Evolutionary conservation across 1,140 invertebrate species (phyloP), one percentile per base, ranked within the genome.

Genomic region (Scaptomyza montana): DNA sequence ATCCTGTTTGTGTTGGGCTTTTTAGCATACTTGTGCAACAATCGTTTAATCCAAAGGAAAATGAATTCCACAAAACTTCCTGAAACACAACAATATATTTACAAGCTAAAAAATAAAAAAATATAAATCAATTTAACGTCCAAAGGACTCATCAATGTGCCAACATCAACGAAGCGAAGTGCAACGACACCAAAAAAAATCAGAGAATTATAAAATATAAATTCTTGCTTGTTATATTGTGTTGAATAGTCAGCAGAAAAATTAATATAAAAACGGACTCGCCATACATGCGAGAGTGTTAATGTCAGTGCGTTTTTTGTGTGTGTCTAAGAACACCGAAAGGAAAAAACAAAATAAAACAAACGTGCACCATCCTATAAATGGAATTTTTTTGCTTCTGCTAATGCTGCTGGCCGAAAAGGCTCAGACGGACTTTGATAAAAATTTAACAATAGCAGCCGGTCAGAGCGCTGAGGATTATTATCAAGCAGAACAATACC

Each of bases 391-490:
- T n/a, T 25, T 28, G 49, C 25, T 50, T 21, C 12, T 16, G 28
- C n/a, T 13, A n/a, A 13, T 30, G 21, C 33, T 8, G 8, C 4
- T 25, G n/a, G n/a, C 21, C 21, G 21, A 3, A 21, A 45, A 13
- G 19, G 33, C 33, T 21, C 13, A 41, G 25, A 46, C 10, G 13
- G 13, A 33, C 43, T 33, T 36, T 47, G 56, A 47, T 59, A 59
- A 59, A 36, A 59, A 47, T 59, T 25, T 28, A 33, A 47, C 21
- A 47, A 59, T 25, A 33, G 25, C 41, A 59, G 25, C 43, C 43
- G n/a, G 59, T 45, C 45, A 19, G 16, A 25, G 36, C 56, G 46
- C 59, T 41, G 28, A 54, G 81, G 81, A 85, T 80, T 85, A 85
- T 80, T 53, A 74, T 68, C 63, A 65, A 69, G 12, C 64, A 54